Evolutionary conservation across 1,140 invertebrate genomes (phyloP), one percentile per base, ranked within the genome.

Genomic region (Calliphora vicina): DNA sequence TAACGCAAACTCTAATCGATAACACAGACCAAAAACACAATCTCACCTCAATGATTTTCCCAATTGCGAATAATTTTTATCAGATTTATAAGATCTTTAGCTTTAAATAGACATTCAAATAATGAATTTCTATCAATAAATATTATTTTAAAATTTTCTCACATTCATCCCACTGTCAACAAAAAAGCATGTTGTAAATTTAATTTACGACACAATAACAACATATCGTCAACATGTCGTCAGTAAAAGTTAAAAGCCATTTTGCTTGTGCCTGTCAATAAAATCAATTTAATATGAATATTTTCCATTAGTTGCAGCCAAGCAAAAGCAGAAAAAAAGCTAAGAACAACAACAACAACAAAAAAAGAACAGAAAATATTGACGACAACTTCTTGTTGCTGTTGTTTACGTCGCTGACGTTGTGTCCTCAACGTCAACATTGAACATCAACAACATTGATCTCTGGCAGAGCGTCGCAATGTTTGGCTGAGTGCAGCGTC

Each of bases 221-320:
- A 61, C 74, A 78, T 78, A 78, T 78, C 74, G 74, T 78, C 74
- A 78, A 78, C 74, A 78, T 78, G 74, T 78, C 74, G 74, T 78
- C 74, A 43, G 43, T 29, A 61, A 61, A 67, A 81, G n/a, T 71
- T 67, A 81, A 81, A 81, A 81, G 50, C 80, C 45, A 81, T 67
- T 81, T 81, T 81, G n/a, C n/a, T 78, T 78, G 10, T 81, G 50
- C 50, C 73, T 81, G 80, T 81, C 80, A 81, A 81, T 81, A 81
- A 81, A 81, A 81, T 81, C 80, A 81, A 81, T 81, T 81, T 81
- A 81, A 81, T 81, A 81, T 27, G 80, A 78, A 78, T 45, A 81
- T 61, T 81, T 81, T 81, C 80, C 80, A 81, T 81, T 81, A 81
- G 80, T 67, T 71, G 80, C 80, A 81, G 50, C 67, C 50, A 23